Evolutionary conservation across 2,888 invertebrate genomes (phyloP).

Genomic region (Zaprionus lineosus): DNA sequence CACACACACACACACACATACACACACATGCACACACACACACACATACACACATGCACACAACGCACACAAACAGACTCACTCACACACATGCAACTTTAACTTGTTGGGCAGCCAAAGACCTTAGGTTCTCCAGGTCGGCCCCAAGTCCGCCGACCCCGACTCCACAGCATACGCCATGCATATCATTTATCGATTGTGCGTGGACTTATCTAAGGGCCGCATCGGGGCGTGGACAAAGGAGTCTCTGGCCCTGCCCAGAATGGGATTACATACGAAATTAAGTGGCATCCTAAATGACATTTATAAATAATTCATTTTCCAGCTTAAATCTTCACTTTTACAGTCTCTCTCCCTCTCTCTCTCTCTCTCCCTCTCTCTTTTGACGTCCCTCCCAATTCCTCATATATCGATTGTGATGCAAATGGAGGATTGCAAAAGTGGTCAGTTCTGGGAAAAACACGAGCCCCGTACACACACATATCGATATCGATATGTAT

Average conservation of each 20-base stretch:
- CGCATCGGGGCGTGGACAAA: neutral
- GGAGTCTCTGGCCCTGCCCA: slow-evolving; percentile 12
- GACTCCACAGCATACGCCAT: slow-evolving; percentile 37
- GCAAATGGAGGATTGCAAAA: slow-evolving; percentile 58
- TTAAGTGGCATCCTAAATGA: slow-evolving; percentile 56
- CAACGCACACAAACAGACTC: too few species aligned
- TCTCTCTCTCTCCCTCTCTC: slow-evolving; percentile 4
- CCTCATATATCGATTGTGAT: too few species aligned
- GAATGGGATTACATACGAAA: slow-evolving; percentile 66
- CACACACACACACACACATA: slow-evolving; percentile 17
- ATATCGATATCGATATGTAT: slow-evolving; percentile 61
- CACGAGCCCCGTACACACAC: slow-evolving; percentile 32
- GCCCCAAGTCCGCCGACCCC: slow-evolving; percentile 8
- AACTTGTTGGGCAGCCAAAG: too few species aligned
- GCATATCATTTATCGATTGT: slow-evolving; percentile 79
- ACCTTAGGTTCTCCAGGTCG: too few species aligned
- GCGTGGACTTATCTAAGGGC: slow-evolving; percentile 53
- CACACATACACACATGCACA: too few species aligned
- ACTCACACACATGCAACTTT: too few species aligned
- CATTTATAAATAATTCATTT: slow-evolving; percentile 70
- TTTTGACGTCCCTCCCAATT: neutral
- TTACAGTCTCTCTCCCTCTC: neutral
- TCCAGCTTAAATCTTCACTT: slow-evolving; percentile 9
- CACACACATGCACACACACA: slow-evolving; percentile 6
- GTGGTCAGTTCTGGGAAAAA: slow-evolving; percentile 64